Evolutionary conservation across 2,888 invertebrate species (phyloP), one percentile per base, ranked within the genome.

Genomic region (Oxyscelio sp.): DNA sequence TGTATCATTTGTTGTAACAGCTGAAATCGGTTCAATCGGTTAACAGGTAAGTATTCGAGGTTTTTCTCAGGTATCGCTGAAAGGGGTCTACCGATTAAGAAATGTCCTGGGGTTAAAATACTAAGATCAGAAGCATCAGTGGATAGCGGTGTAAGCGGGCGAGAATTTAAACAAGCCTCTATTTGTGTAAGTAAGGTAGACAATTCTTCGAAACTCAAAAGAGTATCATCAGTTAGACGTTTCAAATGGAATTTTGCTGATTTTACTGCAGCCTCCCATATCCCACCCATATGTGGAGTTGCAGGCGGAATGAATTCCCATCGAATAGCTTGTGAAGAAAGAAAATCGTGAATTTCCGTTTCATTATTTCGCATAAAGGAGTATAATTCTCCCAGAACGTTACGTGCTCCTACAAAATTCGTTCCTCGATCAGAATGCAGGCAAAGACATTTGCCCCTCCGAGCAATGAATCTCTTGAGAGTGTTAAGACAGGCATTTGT

Each of bases 331-430:
- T 38, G 34, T 17, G 34, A 17, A 17, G 58, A 58, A 9, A 58
- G 21, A 19, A 58, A 58, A 40, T 58, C 58, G 13, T 58, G 58
- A 21, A 58, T 58, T n/a, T 58, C 58, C 19, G 19, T 19, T n/a
- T 58, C 58, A 22, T 58, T 17, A 11, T 13, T 5, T 13, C 19
- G 34, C 21, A 58, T 38, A 22, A 58, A 58, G 0, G 38, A 21
- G 17, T 58, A 58, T n/a, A 58, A 58, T 58, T 58, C 58, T 8
- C 19, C n/a, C 19, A 58, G 17, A 38, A 40, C 63, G 15, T 63
- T 43, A 19, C 63, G 63, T 24, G 63, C 63, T 24, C 63, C 45
- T 9, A 63, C 45, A 45, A 63, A 63, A 45, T 63, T 63, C 6
- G 24, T 63, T 19, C 45, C 48, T 24, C 48, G 24, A 31, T 63